Conservation (phyloP, 2,888 invertebrate species). For the Erebia palarica region DNA sequence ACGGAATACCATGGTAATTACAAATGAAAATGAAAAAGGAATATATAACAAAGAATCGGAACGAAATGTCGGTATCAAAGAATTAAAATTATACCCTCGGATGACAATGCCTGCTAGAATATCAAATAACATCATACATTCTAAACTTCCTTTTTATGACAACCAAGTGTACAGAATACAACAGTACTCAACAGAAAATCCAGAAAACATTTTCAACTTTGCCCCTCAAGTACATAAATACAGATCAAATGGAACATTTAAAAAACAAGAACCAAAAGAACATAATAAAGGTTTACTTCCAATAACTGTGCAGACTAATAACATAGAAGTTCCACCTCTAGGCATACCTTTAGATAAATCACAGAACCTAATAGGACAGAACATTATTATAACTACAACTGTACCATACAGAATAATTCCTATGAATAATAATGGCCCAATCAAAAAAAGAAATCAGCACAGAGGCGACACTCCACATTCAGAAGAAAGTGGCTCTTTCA, state of each 20-base stretch:
- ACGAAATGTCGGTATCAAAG: background rate
- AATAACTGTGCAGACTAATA: constrained; percentile 67
- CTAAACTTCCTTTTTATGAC: background rate
- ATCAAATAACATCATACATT: constrained; percentile 1
- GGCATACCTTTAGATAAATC: constrained; percentile 56
- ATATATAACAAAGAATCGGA: constrained; percentile 6
- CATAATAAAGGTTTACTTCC: constrained; percentile 37
- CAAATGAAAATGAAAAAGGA: constrained; percentile 28
- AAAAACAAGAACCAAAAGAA: constrained; percentile 12
- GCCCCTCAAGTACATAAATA: constrained; percentile 37
- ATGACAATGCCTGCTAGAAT: background rate
- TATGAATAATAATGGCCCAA: background rate
- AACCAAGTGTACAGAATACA: background rate
- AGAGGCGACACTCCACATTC: background rate
- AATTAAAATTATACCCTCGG: background rate
- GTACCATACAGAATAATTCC: constrained; percentile 30
- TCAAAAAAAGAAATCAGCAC: background rate
- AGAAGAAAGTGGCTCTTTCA: background rate
- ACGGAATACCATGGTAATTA: constrained; percentile 38
- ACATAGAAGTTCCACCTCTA: constrained; percentile 61
- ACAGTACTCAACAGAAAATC: constrained; percentile 8
- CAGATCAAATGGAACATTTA: constrained; percentile 27
- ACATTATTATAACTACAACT: constrained; percentile 57
- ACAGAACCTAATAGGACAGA: constrained; percentile 54
- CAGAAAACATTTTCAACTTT: constrained; percentile 26